phyloP scores from a whole-genome alignment of 1,140 invertebrate species.

The Drosophila mojavensis region DNA sequence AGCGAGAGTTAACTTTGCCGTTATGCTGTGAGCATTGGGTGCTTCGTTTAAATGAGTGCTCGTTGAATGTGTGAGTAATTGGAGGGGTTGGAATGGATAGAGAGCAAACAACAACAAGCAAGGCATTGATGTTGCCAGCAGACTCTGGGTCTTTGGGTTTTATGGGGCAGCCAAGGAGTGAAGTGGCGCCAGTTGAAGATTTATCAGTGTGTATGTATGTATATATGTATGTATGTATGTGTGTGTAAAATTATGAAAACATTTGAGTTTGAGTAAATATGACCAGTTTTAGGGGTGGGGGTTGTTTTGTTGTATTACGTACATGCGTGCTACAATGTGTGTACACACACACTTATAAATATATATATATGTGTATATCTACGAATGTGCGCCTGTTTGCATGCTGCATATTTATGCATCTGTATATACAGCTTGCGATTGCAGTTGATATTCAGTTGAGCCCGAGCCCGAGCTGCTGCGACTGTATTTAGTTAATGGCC shows the following conservation, averaged over 20 bases:
- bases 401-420: constrained; percentile 29
- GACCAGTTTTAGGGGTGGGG: constrained; percentile 38
- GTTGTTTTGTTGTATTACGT: constrained; percentile 54
- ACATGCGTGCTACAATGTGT: constrained; percentile 7
- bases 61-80: constrained; percentile 82
- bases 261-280: constrained; percentile 72
- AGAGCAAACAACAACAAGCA: constrained; percentile 79
- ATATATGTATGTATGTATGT: constrained; percentile 17
- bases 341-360: background rate
- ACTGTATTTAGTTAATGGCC: constrained; percentile 63
- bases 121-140: constrained; percentile 65
- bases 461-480: background rate
- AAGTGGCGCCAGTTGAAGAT: constrained; percentile 77
- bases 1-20: constrained; percentile 74
- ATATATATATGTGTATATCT: no score
- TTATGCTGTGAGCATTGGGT: constrained; percentile 76
- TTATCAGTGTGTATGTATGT: constrained; percentile 41
- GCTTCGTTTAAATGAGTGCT: constrained; percentile 82
- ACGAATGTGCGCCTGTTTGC: constrained; percentile 20
- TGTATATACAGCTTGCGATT: background rate
- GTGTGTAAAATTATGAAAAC: constrained; percentile 70
- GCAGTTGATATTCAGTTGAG: constrained; percentile 48
- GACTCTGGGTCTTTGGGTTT: constrained; percentile 55
- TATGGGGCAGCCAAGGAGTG: constrained; percentile 65
- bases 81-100: constrained; percentile 57